Percentiles rank a stretch among this genome's conserved stretches.
Conservation (phyloP, 2,797 vertebrate species). For the Martes flavigula region DNA sequence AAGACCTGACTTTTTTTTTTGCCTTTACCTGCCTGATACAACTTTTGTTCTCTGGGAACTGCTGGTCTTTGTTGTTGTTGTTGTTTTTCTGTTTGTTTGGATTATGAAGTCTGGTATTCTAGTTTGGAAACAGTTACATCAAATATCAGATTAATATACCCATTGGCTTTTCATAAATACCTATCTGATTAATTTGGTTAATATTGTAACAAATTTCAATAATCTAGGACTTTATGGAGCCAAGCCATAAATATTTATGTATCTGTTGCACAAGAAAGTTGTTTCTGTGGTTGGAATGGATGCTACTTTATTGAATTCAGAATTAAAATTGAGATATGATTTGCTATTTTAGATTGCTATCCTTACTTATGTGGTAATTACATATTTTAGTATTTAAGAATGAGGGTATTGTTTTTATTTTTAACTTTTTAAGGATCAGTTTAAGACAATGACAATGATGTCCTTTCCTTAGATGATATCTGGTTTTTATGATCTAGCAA, state of each 20-base stretch:
- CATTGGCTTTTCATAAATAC: neutral
- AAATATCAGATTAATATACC: neutral
- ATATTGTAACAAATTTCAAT: neutral
- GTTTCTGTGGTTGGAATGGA: neutral
- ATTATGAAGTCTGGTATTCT: neutral
- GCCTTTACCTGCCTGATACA: neutral
- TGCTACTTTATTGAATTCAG: slow-evolving; percentile 45
- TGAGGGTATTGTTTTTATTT: slow-evolving; percentile 7
- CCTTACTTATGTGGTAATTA: neutral
- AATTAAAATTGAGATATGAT: slow-evolving; percentile 25
- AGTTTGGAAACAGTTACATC: neutral
- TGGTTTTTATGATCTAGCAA: neutral
- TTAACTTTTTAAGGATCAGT: slow-evolving; percentile 29
- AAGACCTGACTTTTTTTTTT: neutral
- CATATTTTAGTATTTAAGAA: slow-evolving; percentile 62
- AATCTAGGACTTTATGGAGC: neutral
- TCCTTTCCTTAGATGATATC: neutral
- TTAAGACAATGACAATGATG: slow-evolving; percentile 22
- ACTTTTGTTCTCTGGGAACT: neutral
- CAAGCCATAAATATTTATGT: neutral
- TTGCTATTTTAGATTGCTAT: slow-evolving; percentile 39
- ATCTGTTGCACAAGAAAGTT: slow-evolving; percentile 14
- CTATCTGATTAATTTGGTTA: neutral
- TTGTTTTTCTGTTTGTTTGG: neutral
- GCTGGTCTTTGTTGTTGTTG: neutral